Evolutionary conservation across 2,888 invertebrate species (phyloP), one percentile per base, ranked within the genome.

Genomic region (Trichogramma evanescens): DNA sequence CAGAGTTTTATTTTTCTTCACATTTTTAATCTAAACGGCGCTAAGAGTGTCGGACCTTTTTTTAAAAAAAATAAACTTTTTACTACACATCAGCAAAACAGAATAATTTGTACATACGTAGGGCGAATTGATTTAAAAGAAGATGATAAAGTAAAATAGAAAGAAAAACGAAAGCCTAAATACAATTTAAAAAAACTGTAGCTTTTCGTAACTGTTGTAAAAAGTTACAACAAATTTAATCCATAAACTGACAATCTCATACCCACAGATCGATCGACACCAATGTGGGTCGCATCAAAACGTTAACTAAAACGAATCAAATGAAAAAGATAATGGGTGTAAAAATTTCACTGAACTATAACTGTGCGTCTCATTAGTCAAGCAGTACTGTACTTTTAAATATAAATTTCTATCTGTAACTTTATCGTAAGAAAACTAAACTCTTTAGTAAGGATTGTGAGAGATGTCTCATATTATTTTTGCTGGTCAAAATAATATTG

Each of bases 71-170:
- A 13, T 13, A 13, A 26, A 26, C 26, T 26, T 26, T 26, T 26
- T 26, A 26, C 26, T 26, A 26, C 26, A 26, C 26, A 26, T 26
- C 26, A 26, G 26, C 26, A 26, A 26, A 26, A 26, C 26, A 26
- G 48, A 58, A 50, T 59, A 48, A 45, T 50, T 58, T 59, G 59
- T 59, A 56, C 4, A 59, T 56, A 56, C 1, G 4, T 59, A 9
- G 50, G 44, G 51, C 46, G 49, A 63, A 65, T 64, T 59, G 42
- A 66, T 62, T 48, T 61, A 48, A 63, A 63, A 64, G 63, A 58
- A 62, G 59, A 58, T 58, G 55, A 62, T 59, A 54, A 62, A 63
- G 54, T 61, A 59, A 54, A 55, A 38, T 9, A 61, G 6, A 44
- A 44, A 10, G 9, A 49, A 38, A 60, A 13, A 49, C 53, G 54